Percentiles rank a stretch among this genome's conserved stretches.
Evolutionary conservation across 2,113 vertebrate genomes (phyloP).

Genomic region (Scalopus aquaticus): DNA sequence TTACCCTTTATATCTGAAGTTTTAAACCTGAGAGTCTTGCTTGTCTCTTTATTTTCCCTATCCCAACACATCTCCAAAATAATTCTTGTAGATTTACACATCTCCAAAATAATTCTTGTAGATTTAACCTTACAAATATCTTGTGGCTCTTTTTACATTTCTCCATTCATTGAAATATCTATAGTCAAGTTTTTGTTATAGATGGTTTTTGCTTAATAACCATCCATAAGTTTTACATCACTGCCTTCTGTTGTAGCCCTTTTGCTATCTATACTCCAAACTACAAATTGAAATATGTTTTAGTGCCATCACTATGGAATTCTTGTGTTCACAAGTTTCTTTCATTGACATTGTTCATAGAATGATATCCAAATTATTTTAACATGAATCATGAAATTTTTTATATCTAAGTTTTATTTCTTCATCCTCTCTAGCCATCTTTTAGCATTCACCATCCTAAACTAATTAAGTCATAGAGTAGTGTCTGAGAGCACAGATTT

Average conservation of each 20-base stretch:
- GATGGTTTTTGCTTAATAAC: background rate
- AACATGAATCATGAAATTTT: background rate
- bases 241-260: background rate
- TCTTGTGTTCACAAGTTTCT: background rate
- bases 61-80: background rate
- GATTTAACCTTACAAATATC: background rate
- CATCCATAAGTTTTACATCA: background rate
- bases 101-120: no score
- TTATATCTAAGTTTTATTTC: background rate
- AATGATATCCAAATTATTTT: background rate
- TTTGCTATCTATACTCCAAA: background rate
- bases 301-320: background rate
- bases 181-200: background rate
- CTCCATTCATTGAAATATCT: background rate
- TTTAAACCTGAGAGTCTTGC: background rate
- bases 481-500: background rate
- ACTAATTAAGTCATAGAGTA: background rate
- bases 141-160: background rate
- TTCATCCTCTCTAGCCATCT: background rate
- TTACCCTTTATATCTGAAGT: background rate
- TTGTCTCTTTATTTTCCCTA: background rate
- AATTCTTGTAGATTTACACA: background rate
- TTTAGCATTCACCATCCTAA: background rate
- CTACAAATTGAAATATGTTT: background rate
- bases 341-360: background rate